Evolutionary conservation across 1,140 invertebrate genomes (phyloP), one percentile per base, ranked within the genome.

Genomic region (Armadillidium nasatum): DNA sequence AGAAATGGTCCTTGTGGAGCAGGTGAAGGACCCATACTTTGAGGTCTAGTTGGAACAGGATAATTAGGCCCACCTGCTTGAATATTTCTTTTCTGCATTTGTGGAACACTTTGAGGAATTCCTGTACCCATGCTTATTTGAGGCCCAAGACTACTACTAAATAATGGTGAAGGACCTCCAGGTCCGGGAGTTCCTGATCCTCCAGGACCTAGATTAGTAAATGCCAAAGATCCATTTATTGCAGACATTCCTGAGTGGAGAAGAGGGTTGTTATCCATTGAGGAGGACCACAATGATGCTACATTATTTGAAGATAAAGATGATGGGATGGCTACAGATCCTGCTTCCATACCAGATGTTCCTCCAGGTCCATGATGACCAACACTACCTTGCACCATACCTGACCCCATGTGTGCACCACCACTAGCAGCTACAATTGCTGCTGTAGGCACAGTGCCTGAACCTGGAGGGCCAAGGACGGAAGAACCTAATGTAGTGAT

Each of bases 11-110:
- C 77, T 46, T 78, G 77, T 0, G 74, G 74, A 7, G 74, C 77
- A 44, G 77, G 74, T 7, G 74, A 71, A 60, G 74, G 74, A 19
- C 77, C 77, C 71, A 78, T n/a, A 9, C 71, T 68, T 45, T 69
- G 77, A 15, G 77, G 74, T 50, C 77, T 21, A 22, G 74, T 74
- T 45, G 75, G 77, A 13, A 74, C 77, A 13, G 74, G 74, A 21
- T 75, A 78, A 54, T 72, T 78, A 10, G 77, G 77, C 19, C 73
- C 76, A 73, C 21, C 74, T 66, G 75, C 73, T 71, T 78, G 77
- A 73, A 78, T 78, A 60, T 78, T 78, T 46, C 77, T 78, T 10
- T 74, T 69, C 71, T 78, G 77, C n/a, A n/a, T n/a, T n/a, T n/a
- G n/a, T 15, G 54, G 74, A 15, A 71, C 69, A 33, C 75, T 78